phyloP scores from a whole-genome alignment of 2,797 vertebrate species.

The Uromys caudimaculatus region DNA sequence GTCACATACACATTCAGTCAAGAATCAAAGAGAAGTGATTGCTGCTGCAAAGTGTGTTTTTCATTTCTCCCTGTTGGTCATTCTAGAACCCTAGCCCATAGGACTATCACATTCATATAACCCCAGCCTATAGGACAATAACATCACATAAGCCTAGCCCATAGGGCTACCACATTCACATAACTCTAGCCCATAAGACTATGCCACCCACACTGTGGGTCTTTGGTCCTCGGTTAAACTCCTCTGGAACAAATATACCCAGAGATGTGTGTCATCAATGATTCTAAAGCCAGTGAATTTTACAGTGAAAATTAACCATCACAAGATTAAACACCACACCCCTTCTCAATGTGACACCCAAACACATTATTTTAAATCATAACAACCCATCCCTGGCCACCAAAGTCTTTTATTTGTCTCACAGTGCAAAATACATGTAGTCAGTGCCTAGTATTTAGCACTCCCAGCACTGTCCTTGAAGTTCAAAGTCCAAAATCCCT shows the following conservation, averaged over 20 bases:
- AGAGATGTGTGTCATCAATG: neutral
- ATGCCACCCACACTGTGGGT: neutral
- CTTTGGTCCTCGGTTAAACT: neutral
- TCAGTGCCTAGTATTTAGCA: neutral
- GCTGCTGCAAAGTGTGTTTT: neutral
- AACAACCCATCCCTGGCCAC: neutral
- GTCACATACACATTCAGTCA: neutral
- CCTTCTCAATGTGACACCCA: neutral
- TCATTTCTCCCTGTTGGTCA: neutral
- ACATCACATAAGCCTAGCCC: too few species aligned
- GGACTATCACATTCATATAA: too few species aligned
- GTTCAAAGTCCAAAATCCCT: neutral
- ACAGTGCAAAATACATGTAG: neutral
- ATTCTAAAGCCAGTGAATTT: neutral
- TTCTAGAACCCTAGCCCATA: neutral
- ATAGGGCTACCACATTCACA: neutral
- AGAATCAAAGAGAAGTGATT: neutral
- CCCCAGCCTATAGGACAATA: neutral
- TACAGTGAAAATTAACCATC: neutral
- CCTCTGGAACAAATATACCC: neutral
- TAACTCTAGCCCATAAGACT: neutral
- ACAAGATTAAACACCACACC: neutral
- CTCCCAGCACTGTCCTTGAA: neutral
- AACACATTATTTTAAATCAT: neutral
- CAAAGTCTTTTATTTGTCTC: neutral